These are phyloP conservation scores for Lophochroa leadbeateri DNA, from an alignment of 2,113 vertebrate genomes.

Conservation along the genomic window DNA sequence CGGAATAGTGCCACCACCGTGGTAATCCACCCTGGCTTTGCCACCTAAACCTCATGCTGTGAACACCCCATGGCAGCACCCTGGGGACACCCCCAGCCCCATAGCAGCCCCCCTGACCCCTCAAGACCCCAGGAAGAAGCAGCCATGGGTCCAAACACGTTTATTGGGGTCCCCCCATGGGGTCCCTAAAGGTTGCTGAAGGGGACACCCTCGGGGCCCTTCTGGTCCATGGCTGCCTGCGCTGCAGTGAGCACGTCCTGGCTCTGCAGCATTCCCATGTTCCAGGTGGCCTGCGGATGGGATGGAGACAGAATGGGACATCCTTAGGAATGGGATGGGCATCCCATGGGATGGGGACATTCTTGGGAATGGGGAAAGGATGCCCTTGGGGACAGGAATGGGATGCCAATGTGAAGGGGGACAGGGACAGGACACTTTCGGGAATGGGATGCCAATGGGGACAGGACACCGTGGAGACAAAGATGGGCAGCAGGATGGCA, in stretches of 20 bases:
- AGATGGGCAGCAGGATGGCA: background rate
- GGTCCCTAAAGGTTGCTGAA: background rate
- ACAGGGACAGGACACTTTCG: background rate
- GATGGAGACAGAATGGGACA: background rate
- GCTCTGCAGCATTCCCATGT: background rate
- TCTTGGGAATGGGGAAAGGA: background rate
- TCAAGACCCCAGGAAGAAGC: background rate
- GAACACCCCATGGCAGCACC: background rate
- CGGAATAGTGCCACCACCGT: background rate
- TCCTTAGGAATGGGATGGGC: background rate
- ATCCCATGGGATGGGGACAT: background rate
- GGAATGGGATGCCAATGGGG: background rate
- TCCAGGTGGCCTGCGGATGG: background rate
- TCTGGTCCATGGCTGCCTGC: background rate
- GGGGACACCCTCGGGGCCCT: background rate
- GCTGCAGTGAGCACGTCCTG: background rate
- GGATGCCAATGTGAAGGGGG: background rate
- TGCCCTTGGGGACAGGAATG: background rate
- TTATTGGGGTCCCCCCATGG: background rate
- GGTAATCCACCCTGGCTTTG: too few relatives aligned
- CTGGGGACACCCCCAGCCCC: too few relatives aligned
- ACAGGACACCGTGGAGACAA: background rate
- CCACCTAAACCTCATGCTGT: too few relatives aligned
- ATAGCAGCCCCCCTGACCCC: background rate
- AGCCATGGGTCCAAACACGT: background rate